These are phyloP conservation scores for Falco punctatus DNA, from an alignment of 2,113 vertebrate genomes.

Conservation along the genomic window DNA sequence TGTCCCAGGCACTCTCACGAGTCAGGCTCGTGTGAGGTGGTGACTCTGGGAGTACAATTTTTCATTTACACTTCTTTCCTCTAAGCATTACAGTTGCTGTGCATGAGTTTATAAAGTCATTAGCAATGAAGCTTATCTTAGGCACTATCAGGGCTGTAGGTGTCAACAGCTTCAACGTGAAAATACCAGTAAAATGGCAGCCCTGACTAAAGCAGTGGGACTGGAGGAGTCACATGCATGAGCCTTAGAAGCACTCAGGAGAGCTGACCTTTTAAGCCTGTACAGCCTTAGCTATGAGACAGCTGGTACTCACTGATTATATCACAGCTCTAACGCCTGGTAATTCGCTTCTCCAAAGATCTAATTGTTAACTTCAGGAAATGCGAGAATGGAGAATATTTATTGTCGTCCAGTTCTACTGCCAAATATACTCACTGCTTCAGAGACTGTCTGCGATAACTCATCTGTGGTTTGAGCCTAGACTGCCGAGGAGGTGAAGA, in stretches of 20 bases:
- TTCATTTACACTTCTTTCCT: not conserved
- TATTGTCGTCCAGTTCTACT: not conserved
- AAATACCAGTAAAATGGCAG: not conserved
- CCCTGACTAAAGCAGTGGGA: not conserved
- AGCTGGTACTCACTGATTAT: not conserved
- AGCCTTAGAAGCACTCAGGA: not conserved
- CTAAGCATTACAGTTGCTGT: not conserved
- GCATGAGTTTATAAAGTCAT: not conserved
- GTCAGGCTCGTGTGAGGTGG: not conserved
- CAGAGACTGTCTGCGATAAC: not conserved
- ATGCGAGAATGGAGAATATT: not conserved
- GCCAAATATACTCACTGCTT: not conserved
- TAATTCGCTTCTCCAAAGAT: not conserved
- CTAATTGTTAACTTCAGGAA: not conserved
- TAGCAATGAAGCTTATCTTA: not conserved
- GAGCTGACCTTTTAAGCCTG: not conserved
- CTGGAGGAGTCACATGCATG: fast-evolving
- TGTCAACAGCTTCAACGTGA: not conserved
- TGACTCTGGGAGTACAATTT: not conserved
- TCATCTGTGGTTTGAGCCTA: not conserved
- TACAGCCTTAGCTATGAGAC: not conserved
- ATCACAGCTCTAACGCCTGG: not conserved
- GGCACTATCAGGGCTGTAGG: not conserved
- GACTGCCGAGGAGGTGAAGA: not conserved
- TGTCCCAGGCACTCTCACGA: not conserved